phyloP scores from a whole-genome alignment of 2,797 vertebrate genomes.

The Antennarius maculatus region DNA sequence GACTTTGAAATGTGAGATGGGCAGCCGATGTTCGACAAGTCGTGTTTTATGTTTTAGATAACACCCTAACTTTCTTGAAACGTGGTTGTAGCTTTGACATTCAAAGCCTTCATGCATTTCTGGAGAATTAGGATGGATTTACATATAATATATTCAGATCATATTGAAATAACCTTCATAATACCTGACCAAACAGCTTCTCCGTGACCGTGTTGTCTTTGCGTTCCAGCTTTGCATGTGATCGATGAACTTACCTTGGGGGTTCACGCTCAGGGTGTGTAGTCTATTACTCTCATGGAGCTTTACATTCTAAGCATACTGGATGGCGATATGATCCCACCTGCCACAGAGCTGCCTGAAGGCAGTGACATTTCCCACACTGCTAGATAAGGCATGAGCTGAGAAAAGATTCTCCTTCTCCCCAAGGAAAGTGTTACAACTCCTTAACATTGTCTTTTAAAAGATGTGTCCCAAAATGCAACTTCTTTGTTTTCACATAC shows the following conservation, averaged over 20 bases:
- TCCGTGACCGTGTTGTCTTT: neutral
- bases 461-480: conserved; percentile 44
- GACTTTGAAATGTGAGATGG: neutral
- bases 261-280: conserved; percentile 32
- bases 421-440: conserved; percentile 50
- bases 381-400: conserved; percentile 29
- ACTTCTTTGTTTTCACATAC: conserved; percentile 23
- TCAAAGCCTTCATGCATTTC: neutral
- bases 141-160: neutral
- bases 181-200: neutral
- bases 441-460: conserved; percentile 40
- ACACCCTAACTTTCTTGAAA: neutral
- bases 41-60: neutral
- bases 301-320: conserved; percentile 46
- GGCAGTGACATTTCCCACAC: conserved; percentile 68
- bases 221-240: conserved; percentile 23
- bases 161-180: neutral
- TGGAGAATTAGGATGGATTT: neutral
- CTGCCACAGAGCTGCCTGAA: conserved; percentile 67
- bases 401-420: conserved; percentile 44
- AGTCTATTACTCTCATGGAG: conserved; percentile 32
- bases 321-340: conserved; percentile 47
- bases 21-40: too few relatives aligned
- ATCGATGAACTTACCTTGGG: conserved; percentile 24
- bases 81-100: neutral